Percentiles rank a stretch among this genome's conserved stretches.
Evolutionary conservation across 2,888 invertebrate genomes (phyloP).

Genomic region (Latrodectus elegans): DNA sequence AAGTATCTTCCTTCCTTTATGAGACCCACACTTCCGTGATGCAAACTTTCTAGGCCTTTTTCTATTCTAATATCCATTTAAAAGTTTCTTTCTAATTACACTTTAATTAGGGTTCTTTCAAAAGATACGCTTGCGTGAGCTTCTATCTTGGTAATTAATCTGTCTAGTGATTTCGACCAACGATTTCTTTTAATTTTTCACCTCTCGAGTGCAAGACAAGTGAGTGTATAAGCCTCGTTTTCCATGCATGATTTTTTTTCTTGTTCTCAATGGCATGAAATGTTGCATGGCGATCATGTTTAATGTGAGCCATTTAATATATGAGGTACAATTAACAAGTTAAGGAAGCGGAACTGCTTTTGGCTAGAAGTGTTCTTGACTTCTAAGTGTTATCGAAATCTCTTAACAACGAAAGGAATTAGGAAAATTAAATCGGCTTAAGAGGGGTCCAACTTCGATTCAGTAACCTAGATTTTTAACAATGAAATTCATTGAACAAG

Average conservation of each 20-base stretch:
- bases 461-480: too few species aligned
- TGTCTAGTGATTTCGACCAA: slow-evolving; percentile 8
- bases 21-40: not conserved
- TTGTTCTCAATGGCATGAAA: not conserved
- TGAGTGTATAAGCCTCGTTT: not conserved
- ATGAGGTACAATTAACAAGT: not conserved
- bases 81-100: slow-evolving; percentile 61
- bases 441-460: too few species aligned
- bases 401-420: not conserved
- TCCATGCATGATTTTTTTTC: not conserved
- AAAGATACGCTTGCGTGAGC: slow-evolving; percentile 46
- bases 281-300: not conserved
- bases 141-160: slow-evolving; percentile 58
- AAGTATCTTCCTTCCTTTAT: not conserved
- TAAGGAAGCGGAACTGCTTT: not conserved
- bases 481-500: too few species aligned
- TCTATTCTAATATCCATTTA: slow-evolving; percentile 37
- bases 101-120: slow-evolving; percentile 49
- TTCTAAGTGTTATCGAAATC: not conserved
- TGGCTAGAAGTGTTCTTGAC: not conserved
- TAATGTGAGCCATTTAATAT: not conserved
- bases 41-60: slow-evolving; percentile 39
- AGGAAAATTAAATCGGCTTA: not conserved
- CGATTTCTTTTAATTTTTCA: slow-evolving; percentile 30
- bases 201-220: slow-evolving; percentile 22